Evolutionary conservation across 2,888 invertebrate genomes (phyloP).

Genomic region (Epiblema foenella): DNA sequence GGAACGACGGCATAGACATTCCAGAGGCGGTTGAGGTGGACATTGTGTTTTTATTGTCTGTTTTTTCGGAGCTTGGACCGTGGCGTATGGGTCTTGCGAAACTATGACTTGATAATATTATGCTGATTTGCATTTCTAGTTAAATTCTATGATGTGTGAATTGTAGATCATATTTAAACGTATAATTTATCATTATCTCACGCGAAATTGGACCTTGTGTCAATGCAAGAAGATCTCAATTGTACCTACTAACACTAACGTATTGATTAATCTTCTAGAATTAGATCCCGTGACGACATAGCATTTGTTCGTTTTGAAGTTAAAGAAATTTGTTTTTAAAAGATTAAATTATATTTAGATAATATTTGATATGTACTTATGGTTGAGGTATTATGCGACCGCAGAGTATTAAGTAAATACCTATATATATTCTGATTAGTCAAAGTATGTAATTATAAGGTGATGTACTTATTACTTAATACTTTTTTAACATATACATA

Average conservation of each 20-base stretch:
- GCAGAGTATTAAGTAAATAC: too few relatives aligned
- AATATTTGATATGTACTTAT: too few relatives aligned
- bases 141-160: neutral
- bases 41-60: slow-evolving; percentile 45
- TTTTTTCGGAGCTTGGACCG: slow-evolving; percentile 46
- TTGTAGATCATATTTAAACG: neutral
- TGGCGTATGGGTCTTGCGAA: slow-evolving; percentile 46
- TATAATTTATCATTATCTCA: neutral
- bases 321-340: too few relatives aligned
- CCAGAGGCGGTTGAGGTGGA: slow-evolving; percentile 56
- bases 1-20: slow-evolving; percentile 74
- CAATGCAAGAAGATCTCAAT: neutral
- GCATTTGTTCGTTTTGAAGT: too few relatives aligned
- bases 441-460: too few relatives aligned
- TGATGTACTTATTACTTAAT: too few relatives aligned
- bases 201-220: neutral
- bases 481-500: too few relatives aligned
- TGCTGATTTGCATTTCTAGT: slow-evolving; percentile 3
- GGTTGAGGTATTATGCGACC: too few relatives aligned
- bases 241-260: neutral
- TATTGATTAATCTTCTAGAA: neutral
- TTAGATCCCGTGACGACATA: neutral
- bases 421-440: too few relatives aligned
- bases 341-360: too few relatives aligned
- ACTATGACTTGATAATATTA: slow-evolving; percentile 14